phyloP scores from a whole-genome alignment of 2,113 vertebrate genomes.

The Speoplatyrhinus poulsoni region DNA sequence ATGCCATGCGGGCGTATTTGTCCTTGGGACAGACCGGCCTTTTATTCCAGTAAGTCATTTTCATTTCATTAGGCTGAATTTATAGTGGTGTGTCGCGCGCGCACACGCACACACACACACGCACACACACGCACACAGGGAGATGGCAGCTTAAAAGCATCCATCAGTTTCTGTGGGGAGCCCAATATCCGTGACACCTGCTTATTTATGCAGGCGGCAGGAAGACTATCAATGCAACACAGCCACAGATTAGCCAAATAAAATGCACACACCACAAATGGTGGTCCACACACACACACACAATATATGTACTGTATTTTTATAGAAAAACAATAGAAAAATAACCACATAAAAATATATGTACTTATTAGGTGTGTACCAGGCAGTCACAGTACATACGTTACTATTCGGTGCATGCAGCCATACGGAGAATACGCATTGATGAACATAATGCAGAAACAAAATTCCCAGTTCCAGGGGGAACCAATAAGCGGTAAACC shows the following conservation, averaged over 20 bases:
- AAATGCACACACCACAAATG: conserved; percentile 2
- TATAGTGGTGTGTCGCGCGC: conserved; percentile 40
- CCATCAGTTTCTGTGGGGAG: conserved; percentile 50
- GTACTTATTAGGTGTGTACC: too few species aligned
- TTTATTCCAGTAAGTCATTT: conserved; percentile 73
- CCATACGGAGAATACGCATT: too few species aligned
- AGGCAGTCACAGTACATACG: too few species aligned
- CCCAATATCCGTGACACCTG: conserved; percentile 41
- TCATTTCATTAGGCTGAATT: conserved; percentile 73
- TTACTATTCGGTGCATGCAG: too few species aligned
- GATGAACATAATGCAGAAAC: too few species aligned
- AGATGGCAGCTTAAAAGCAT: conserved; percentile 51
- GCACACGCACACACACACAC: neutral
- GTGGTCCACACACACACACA: neutral
- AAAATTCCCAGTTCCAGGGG: too few species aligned
- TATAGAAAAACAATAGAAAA: neutral
- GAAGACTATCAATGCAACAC: conserved; percentile 32
- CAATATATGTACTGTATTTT: neutral
- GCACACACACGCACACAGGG: conserved; percentile 11
- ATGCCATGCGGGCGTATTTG: conserved; percentile 54
- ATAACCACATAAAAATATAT: too few species aligned
- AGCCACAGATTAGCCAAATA: conserved; percentile 26
- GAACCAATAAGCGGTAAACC: too few species aligned
- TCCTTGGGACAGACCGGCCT: conserved; percentile 69
- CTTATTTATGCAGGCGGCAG: conserved; percentile 41